Percentiles rank a stretch among this genome's conserved stretches.
These are phyloP conservation scores for Oncorhynchus kisutch DNA, from an alignment of 2,113 vertebrate genomes.

Conservation along the genomic window DNA sequence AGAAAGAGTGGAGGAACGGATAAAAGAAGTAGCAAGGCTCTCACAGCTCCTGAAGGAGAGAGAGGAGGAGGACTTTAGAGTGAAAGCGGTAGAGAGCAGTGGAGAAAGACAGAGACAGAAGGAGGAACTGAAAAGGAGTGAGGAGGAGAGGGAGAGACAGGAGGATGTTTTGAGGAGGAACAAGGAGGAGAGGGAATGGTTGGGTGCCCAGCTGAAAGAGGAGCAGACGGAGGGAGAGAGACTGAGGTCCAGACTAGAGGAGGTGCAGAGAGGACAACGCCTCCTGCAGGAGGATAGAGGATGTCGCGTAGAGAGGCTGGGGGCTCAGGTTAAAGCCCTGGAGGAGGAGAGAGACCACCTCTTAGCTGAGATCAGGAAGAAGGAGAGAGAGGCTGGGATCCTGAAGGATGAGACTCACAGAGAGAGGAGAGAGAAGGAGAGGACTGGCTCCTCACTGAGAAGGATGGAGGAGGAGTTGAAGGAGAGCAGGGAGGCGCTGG, in stretches of 20 bases:
- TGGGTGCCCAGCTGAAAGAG: constrained; percentile 23
- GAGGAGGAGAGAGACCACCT: constrained; percentile 28
- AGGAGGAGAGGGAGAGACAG: constrained; percentile 5
- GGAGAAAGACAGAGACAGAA: constrained; percentile 2
- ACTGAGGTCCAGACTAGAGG: constrained; percentile 23
- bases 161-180: constrained; percentile 11
- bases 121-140: constrained; percentile 5
- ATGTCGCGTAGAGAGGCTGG: constrained; percentile 23
- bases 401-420: constrained; percentile 45
- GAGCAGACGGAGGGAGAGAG: constrained; percentile 22
- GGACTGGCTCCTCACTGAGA: constrained; percentile 14
- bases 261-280: constrained; percentile 26
- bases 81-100: constrained; percentile 1
- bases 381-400: constrained; percentile 32
- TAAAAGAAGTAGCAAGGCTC: constrained; percentile 26
- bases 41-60: constrained; percentile 26
- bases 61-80: constrained; percentile 36
- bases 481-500: constrained; percentile 19
- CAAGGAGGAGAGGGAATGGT: constrained; percentile 14
- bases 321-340: constrained; percentile 20
- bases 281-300: constrained; percentile 40
- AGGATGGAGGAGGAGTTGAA: constrained; percentile 32
- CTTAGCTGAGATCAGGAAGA: constrained; percentile 8
- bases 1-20: constrained; percentile 18
- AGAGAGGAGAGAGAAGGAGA: constrained; percentile 38